Base-by-base conservation (phyloP, 1,140 invertebrate species). In the Neoseiulus cucumeris region DNA sequence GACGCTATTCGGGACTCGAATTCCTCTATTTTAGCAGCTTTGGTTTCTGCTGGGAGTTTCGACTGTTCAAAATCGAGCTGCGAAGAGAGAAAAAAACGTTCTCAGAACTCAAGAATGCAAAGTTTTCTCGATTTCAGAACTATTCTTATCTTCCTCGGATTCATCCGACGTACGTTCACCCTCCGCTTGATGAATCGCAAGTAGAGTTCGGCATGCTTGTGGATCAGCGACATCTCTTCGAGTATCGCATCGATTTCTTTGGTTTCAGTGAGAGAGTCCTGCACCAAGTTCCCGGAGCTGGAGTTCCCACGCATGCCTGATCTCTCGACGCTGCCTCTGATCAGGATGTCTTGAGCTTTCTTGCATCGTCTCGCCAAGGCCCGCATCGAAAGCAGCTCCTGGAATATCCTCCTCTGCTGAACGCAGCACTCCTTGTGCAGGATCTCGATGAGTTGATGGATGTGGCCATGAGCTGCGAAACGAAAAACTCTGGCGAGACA, bases 141-240 rank as follows among this genome's bases (percentile, higher is more conserved):
- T n/a, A n/a, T n/a, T n/a, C n/a, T n/a, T n/a, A n/a, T n/a, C n/a
- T n/a, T n/a, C n/a, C n/a, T n/a, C n/a, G n/a, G n/a, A n/a, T n/a
- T n/a, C n/a, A n/a, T n/a, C n/a, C n/a, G n/a, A 78, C 78, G 81
- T 75, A 87, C 89, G 71, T 80, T 80, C 17, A 90, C 77, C 72
- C 89, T 81, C 68, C 88, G 80, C 29, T 82, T 79, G 65, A 97
- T 79, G 79, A 98, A 98, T 68, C 85, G 79, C 67, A 91, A 83
- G 75, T 97, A 98, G 0, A 97, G 77, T 75, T 94, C 89, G 39
- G 87, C 82, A 68, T 91, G 80, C 0, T 88, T 85, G 77, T 93
- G 91, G 74, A 96, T 85, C 20, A 96, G 78, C 0, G 91, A 91
- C 55, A 97, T 81, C 78, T 98, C 94, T 18, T 83, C 85, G 45